Base-by-base conservation (phyloP, 2,113 vertebrate genomes). In the Malurus alboscapulatus region DNA sequence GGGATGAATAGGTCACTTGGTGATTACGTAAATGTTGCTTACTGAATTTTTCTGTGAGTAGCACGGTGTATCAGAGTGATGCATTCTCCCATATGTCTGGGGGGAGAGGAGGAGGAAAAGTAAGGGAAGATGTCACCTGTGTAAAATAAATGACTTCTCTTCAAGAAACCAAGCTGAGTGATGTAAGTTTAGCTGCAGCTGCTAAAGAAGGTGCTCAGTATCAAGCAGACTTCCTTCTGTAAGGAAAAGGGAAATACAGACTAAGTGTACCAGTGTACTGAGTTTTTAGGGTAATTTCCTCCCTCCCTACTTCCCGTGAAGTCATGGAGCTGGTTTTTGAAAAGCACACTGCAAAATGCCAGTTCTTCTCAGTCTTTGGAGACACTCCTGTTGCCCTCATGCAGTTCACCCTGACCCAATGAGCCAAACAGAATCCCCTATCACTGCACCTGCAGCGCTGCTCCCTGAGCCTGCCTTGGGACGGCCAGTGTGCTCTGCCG, bases 11-110 rank as follows among this genome's bases (percentile, higher is more conserved):
- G 29, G 87, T 93, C 86, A 47, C 81, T 85, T 91, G 53, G n/a
- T 97, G 75, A 89, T 92, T 91, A 87, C 30, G 62, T 92, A 95
- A 96, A 89, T 83, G 45, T 62, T 94, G 96, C 71, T 89, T 88
- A 40, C 68, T 54, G 78, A 89, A 94, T 10, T 63, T 91, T 36
- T 68, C 6, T 65, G 42, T 74, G 59, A 71, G 40, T 77, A 91
- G 42, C 25, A 14, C 72, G 15, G 8, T 66, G 3, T 40, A 76
- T 67, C 18, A 48, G 42, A 75, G 29, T 38, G 29, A 26, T 84
- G 51, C 27, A 90, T 90, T 92, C 66, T 95, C 34, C 38, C 50
- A 76, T 85, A 92, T 95, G 45, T 63, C 27, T 63, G 51, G 6
- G 4, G 20, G 11, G 3, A 4, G 3, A 4, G 8, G 4, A 53